These are phyloP conservation scores for Allacma fusca DNA, from an alignment of 2,888 invertebrate species.

Conservation along the genomic window DNA sequence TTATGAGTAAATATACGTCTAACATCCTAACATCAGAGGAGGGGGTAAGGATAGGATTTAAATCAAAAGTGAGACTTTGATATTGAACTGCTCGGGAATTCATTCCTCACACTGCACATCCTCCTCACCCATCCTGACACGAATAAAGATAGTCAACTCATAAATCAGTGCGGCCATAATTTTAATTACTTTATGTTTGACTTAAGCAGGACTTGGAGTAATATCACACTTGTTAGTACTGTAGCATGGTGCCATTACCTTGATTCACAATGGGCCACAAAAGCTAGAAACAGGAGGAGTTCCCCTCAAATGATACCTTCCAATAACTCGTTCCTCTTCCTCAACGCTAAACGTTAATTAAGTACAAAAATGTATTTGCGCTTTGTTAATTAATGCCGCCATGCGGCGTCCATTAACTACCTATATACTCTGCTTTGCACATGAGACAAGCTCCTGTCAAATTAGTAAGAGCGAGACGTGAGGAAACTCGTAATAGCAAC, in stretches of 20 bases:
- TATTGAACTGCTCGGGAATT: not conserved
- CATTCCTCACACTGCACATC: not conserved
- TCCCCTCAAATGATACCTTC: too few species aligned
- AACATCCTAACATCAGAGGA: too few species aligned
- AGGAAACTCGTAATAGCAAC: slow-evolving; percentile 15
- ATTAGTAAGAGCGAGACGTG: slow-evolving; percentile 30
- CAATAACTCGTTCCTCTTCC: not conserved
- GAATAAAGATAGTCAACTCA: slow-evolving; percentile 12
- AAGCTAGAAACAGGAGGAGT: too few species aligned
- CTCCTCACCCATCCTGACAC: not conserved
- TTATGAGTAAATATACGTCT: too few species aligned
- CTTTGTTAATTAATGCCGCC: slow-evolving; percentile 8
- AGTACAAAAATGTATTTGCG: slow-evolving; percentile 4
- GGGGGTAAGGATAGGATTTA: not conserved
- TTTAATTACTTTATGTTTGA: slow-evolving; percentile 8
- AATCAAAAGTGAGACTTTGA: not conserved
- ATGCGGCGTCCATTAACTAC: not conserved
- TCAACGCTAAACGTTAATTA: slow-evolving; percentile 16
- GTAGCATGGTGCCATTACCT: too few species aligned
- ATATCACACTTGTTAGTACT: not conserved
- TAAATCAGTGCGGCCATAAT: not conserved
- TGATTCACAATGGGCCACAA: too few species aligned
- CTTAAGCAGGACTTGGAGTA: not conserved
- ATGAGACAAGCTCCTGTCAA: slow-evolving; percentile 33
- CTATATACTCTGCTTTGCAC: not conserved